phyloP scores from a whole-genome alignment of 2,888 invertebrate species.

The Heliconius erato region DNA sequence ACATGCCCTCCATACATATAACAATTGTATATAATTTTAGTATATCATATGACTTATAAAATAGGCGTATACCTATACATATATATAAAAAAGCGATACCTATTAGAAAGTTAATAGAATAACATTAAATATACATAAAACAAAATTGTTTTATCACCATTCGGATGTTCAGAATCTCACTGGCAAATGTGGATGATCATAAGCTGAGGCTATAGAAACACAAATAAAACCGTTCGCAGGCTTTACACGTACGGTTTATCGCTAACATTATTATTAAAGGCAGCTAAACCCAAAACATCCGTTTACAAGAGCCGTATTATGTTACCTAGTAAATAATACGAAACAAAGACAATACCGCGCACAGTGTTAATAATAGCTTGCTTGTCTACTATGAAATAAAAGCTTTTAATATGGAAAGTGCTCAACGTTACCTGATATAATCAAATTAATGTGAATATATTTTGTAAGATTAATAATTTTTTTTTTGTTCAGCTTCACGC shows the following conservation, averaged over 20 bases:
- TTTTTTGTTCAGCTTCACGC: no score
- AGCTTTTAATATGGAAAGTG: slow-evolving; percentile 27
- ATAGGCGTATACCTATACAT: no score
- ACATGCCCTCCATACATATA: no score
- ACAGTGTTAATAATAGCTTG: slow-evolving; percentile 37
- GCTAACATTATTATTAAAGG: slow-evolving; percentile 47
- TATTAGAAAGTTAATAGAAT: not conserved
- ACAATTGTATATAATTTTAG: no score
- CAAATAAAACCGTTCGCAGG: slow-evolving; percentile 44
- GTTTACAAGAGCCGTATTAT: slow-evolving; percentile 47
- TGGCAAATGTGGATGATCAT: slow-evolving; percentile 32
- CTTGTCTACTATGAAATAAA: slow-evolving; percentile 36
- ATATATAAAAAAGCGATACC: no score
- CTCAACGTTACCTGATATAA: slow-evolving; percentile 12
- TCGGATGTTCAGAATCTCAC: slow-evolving; percentile 17
- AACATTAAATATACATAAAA: slow-evolving; percentile 8
- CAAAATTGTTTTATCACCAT: slow-evolving; percentile 34
- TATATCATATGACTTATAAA: no score
- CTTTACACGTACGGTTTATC: slow-evolving; percentile 49
- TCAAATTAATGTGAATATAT: slow-evolving; percentile 3
- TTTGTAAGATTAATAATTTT: not conserved
- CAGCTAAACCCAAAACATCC: slow-evolving; percentile 46
- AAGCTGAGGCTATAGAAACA: slow-evolving; percentile 31
- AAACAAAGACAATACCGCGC: slow-evolving; percentile 44
- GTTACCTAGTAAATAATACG: slow-evolving; percentile 47